phyloP scores from a whole-genome alignment of 1,140 invertebrate species.

The Octopus sinensis region DNA sequence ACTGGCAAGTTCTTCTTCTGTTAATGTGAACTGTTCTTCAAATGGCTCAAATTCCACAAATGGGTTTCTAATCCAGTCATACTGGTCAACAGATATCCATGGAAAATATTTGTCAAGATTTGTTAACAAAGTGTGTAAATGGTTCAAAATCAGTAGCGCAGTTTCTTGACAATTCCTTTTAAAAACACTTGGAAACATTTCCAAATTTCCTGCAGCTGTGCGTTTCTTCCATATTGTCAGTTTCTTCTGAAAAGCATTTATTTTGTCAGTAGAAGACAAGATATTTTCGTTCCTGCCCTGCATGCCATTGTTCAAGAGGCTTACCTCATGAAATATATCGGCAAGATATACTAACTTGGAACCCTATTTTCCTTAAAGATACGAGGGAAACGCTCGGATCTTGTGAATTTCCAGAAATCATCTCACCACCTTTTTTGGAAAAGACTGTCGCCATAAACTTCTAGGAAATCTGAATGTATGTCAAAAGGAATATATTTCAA shows the following conservation, averaged over 20 bases:
- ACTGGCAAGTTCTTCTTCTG: conserved; percentile 13
- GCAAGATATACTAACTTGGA: conserved; percentile 14
- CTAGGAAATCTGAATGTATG: too few relatives aligned
- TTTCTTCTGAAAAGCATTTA: conserved; percentile 6
- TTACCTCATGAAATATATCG: conserved; percentile 10
- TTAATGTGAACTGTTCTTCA: conserved; percentile 16
- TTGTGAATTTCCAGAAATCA: too few relatives aligned
- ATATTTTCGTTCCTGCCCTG: conserved; percentile 18
- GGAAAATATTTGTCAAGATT: conserved; percentile 13
- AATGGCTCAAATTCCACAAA: conserved; percentile 14
- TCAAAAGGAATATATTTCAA: too few relatives aligned
- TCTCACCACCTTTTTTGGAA: too few relatives aligned
- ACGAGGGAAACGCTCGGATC: too few relatives aligned
- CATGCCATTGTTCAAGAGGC: conserved; percentile 13
- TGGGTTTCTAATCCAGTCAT: conserved; percentile 14
- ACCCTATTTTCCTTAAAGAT: neutral
- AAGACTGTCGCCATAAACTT: too few relatives aligned
- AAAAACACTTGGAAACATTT: conserved; percentile 14
- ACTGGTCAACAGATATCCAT: conserved; percentile 19
- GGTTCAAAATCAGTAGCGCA: conserved; percentile 1
- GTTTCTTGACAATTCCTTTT: neutral
- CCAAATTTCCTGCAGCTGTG: conserved; percentile 15
- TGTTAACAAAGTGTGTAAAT: neutral
- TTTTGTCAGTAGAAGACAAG: conserved; percentile 14
- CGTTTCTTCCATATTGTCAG: conserved; percentile 14